Evolutionary conservation across 1,140 invertebrate species (phyloP).

Genomic region (Meloidogyne exigua): DNA sequence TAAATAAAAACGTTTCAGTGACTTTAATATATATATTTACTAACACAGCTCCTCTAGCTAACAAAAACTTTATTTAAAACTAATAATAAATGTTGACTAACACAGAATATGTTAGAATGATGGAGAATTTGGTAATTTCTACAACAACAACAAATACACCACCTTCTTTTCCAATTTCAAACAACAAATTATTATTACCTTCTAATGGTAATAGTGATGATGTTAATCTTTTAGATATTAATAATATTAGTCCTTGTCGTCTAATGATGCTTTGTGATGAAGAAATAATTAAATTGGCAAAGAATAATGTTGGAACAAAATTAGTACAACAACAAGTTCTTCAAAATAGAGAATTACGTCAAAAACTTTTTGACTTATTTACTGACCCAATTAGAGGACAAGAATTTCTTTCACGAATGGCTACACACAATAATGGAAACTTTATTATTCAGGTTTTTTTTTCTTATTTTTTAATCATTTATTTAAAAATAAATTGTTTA

Average conservation of each 20-base stretch:
- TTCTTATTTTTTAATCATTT: not conserved
- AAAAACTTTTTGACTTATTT: not conserved
- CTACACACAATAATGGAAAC: not conserved
- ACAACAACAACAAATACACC: slow-evolving; percentile 4
- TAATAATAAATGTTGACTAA: not conserved
- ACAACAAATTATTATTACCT: not conserved
- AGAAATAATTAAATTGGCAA: not conserved
- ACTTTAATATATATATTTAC: no score
- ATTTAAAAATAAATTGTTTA: not conserved
- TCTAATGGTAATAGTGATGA: not conserved
- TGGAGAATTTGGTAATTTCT: slow-evolving; percentile 5
- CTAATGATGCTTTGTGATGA: not conserved
- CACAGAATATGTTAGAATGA: not conserved
- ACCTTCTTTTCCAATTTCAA: not conserved
- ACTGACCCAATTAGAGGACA: not conserved
- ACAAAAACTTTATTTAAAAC: no score
- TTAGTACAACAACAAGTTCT: not conserved
- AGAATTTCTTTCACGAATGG: not conserved
- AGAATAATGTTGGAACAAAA: not conserved
- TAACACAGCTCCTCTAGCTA: no score
- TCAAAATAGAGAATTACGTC: not conserved
- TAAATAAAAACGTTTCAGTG: no score
- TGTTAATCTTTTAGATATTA: not conserved
- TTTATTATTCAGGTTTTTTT: not conserved
- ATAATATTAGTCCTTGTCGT: not conserved